Evolutionary conservation across 1,140 invertebrate genomes (phyloP).

Genomic region (Cecropterus lyciades): DNA sequence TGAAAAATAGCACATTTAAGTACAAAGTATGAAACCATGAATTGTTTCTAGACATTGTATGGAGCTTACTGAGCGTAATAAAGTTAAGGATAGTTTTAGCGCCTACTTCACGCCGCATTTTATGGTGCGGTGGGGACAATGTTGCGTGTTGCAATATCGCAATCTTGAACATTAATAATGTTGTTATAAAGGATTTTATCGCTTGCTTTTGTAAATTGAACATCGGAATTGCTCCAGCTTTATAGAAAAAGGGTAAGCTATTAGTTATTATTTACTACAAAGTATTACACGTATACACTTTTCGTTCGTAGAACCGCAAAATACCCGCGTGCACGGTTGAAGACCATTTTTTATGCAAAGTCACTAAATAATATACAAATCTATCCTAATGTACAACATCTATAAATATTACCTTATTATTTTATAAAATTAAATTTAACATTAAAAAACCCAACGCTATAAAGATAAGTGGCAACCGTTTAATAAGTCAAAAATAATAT

Average conservation of each 20-base stretch:
- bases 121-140: conserved; percentile 25
- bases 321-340: too few species aligned
- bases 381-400: too few species aligned
- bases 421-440: too few species aligned
- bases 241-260: conserved; percentile 9
- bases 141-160: conserved; percentile 12
- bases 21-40: conserved; percentile 13
- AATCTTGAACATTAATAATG: conserved; percentile 20
- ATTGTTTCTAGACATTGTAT: conserved; percentile 26
- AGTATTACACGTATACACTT: background rate
- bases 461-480: too few species aligned
- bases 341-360: too few species aligned
- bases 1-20: conserved; percentile 16
- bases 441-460: too few species aligned
- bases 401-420: too few species aligned
- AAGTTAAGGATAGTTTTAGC: conserved; percentile 34
- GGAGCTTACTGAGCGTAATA: conserved; percentile 28
- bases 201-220: conserved; percentile 15
- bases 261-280: background rate
- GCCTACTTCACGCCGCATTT: conserved; percentile 33
- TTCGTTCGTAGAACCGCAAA: too few species aligned
- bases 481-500: too few species aligned
- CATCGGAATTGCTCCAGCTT: conserved; percentile 11
- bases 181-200: conserved; percentile 17
- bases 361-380: too few species aligned